phyloP scores from a whole-genome alignment of 2,797 vertebrate genomes.

The Cirrhinus mrigala region DNA sequence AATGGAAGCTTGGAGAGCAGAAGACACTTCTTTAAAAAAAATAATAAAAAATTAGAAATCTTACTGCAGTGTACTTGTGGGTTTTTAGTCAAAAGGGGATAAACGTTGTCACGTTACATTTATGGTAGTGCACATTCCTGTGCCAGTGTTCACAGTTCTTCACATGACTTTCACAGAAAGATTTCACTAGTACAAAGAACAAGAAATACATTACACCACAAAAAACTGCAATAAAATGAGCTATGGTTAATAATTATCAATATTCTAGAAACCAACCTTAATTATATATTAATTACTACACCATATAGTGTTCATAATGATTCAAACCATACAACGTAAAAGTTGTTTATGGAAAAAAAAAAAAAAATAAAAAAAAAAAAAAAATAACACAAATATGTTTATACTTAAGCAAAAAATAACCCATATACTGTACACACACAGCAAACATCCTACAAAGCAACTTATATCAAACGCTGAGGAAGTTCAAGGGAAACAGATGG shows the following conservation, averaged over 20 bases:
- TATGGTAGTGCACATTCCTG: not conserved
- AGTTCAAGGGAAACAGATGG: constrained; percentile 31
- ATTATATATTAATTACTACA: not conserved
- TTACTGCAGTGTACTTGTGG: not conserved
- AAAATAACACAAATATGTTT: not conserved
- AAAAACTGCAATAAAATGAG: constrained; percentile 35
- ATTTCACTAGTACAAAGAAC: constrained; percentile 22
- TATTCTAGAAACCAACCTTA: not conserved
- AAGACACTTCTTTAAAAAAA: no score
- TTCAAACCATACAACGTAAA: not conserved
- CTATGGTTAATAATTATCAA: constrained; percentile 33
- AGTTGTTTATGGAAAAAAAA: not conserved
- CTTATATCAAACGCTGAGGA: constrained; percentile 25
- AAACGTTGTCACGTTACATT: not conserved
- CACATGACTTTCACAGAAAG: constrained; percentile 23
- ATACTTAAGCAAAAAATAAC: not conserved
- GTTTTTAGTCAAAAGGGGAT: not conserved
- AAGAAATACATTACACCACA: constrained; percentile 32
- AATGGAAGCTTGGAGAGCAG: no score
- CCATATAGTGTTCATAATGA: not conserved
- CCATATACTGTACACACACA: not conserved
- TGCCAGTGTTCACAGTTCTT: constrained; percentile 11
- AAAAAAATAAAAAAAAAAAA: no score
- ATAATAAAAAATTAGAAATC: no score
- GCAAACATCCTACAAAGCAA: constrained; percentile 15